A percentile compares a stretch with the other conserved stretches of the same genome.
Evolutionary conservation across 2,888 invertebrate genomes (phyloP).

Genomic region (Tholera decimalis): DNA sequence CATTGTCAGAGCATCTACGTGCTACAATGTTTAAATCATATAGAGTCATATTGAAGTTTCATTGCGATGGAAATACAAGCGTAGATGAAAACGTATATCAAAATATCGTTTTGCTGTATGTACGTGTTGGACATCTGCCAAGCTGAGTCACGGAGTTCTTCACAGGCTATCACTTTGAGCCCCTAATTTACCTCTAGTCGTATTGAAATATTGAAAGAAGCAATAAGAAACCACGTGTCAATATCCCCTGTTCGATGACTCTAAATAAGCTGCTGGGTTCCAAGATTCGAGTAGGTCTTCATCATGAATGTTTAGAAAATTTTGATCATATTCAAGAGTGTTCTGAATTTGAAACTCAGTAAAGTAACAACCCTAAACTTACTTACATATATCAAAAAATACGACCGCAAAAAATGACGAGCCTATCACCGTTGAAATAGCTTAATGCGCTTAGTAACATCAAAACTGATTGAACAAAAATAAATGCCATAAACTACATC

Average conservation of each 20-base stretch:
- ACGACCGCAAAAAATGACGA: no score
- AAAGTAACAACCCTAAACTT: no score
- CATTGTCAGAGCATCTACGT: constrained; percentile 39
- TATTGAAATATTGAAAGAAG: constrained; percentile 69
- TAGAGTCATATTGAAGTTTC: constrained; percentile 43
- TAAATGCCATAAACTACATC: no score
- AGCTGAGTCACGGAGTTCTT: constrained; percentile 60
- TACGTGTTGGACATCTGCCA: constrained; percentile 69
- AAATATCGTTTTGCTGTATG: constrained; percentile 56
- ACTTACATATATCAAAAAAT: no score
- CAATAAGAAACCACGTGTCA: constrained; percentile 51
- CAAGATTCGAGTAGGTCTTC: constrained; percentile 17
- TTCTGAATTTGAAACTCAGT: no score
- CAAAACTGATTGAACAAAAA: no score
- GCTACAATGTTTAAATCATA: constrained; percentile 43
- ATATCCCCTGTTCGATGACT: constrained; percentile 35
- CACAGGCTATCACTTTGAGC: constrained; percentile 69
- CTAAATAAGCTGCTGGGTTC: constrained; percentile 44
- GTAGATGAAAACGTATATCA: constrained; percentile 63
- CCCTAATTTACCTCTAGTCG: constrained; percentile 66
- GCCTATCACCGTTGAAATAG: no score
- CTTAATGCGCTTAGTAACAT: no score
- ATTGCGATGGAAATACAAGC: constrained; percentile 40
- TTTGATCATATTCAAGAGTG: no score
- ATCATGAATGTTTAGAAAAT: no score